phyloP scores from a whole-genome alignment of 2,888 invertebrate species.

The Amblyteles armatorius region DNA sequence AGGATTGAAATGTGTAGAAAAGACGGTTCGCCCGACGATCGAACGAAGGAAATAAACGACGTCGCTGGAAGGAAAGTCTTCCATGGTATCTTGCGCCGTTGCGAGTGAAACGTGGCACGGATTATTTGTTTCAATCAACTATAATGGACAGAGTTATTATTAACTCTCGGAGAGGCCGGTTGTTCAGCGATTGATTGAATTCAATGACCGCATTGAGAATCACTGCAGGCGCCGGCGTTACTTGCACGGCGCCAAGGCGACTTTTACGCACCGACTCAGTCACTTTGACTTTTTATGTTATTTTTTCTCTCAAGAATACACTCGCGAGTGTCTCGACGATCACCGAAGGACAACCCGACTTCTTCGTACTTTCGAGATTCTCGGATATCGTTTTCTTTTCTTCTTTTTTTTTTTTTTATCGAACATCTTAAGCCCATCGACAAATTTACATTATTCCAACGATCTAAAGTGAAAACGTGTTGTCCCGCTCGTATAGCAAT shows the following conservation, averaged over 20 bases:
- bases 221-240: constrained; percentile 68
- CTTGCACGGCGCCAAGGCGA: constrained; percentile 55
- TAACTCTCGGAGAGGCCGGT: constrained; percentile 19
- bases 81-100: not conserved
- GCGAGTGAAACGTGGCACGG: not conserved
- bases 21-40: not conserved
- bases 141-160: constrained; percentile 39
- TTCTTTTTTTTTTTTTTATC: not conserved
- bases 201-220: constrained; percentile 63
- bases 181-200: constrained; percentile 50
- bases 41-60: constrained; percentile 1
- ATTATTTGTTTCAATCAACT: constrained; percentile 46
- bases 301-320: not conserved
- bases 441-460: not conserved
- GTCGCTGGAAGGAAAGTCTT: constrained; percentile 15
- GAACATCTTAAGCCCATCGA: not conserved
- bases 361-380: constrained; percentile 1
- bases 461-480: not conserved
- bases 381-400: not conserved
- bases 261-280: constrained; percentile 49
- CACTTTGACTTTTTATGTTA: constrained; percentile 16
- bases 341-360: constrained; percentile 4
- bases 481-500: not conserved
- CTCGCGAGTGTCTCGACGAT: not conserved
- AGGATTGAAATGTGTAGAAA: too few species aligned